Conservation (phyloP, 2,888 invertebrate genomes). For the Petrolisthes manimaculis region DNA sequence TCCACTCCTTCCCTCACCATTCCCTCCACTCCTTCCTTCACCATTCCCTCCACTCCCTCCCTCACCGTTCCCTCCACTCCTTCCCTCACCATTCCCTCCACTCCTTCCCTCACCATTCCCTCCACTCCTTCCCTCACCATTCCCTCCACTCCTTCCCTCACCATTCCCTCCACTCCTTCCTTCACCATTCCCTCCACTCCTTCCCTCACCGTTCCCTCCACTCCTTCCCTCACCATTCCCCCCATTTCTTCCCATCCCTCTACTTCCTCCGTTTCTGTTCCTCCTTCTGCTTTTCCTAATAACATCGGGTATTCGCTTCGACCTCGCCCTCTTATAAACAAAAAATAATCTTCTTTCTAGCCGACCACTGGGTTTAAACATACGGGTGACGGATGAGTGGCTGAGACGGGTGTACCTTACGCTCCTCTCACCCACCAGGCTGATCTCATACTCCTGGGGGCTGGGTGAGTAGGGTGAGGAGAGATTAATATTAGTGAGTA, state of each 20-base stretch:
- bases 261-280: background rate
- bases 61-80: background rate
- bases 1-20: background rate
- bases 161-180: background rate
- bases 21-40: background rate
- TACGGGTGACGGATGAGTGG: constrained; percentile 41
- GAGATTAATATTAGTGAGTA: background rate
- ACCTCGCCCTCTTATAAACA: constrained; percentile 37
- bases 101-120: background rate
- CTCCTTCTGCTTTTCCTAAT: background rate
- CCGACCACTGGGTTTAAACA: constrained; percentile 58
- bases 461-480: constrained; percentile 20
- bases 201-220: background rate
- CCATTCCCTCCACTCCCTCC: background rate
- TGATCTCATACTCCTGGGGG: constrained; percentile 59
- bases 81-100: background rate
- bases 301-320: constrained; percentile 43
- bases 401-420: constrained; percentile 44
- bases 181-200: background rate
- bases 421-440: constrained; percentile 46
- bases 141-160: background rate
- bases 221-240: background rate
- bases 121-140: background rate
- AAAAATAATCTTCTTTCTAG: constrained; percentile 49
- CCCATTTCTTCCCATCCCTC: background rate